phyloP scores from a whole-genome alignment of 1,140 invertebrate species.

The Conus betulinus region DNA sequence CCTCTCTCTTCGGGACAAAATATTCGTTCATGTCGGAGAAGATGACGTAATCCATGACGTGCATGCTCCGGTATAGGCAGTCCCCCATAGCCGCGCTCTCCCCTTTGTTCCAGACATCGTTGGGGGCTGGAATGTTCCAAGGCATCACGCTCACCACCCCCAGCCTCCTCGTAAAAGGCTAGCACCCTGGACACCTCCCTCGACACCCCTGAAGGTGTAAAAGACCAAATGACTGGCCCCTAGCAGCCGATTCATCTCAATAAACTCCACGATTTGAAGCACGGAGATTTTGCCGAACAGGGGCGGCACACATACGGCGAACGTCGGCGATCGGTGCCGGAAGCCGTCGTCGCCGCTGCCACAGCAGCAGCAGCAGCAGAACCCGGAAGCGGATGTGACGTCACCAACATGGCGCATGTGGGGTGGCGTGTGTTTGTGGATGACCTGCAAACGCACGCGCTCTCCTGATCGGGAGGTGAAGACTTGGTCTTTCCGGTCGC shows the following conservation, averaged over 20 bases:
- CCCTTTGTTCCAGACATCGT: constrained; percentile 38
- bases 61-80: constrained; percentile 44
- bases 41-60: constrained; percentile 31
- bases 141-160: constrained; percentile 33
- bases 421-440: not conserved
- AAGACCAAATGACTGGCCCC: constrained; percentile 37
- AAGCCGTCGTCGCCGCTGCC: too few species aligned
- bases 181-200: constrained; percentile 32
- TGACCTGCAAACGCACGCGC: not conserved
- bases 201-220: constrained; percentile 31
- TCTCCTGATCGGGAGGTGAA: not conserved
- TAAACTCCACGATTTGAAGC: constrained; percentile 41
- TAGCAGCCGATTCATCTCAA: constrained; percentile 38
- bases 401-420: not conserved
- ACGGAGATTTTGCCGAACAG: constrained; percentile 34
- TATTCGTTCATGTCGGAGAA: constrained; percentile 43
- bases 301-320: constrained; percentile 32
- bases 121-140: constrained; percentile 35
- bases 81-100: constrained; percentile 38
- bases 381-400: not conserved
- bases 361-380: not conserved
- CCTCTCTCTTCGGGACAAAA: constrained; percentile 19
- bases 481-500: not conserved
- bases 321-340: not conserved
- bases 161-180: constrained; percentile 32